Evolutionary conservation across 2,797 vertebrate species (phyloP).

Genomic region (Amniataba percoides): DNA sequence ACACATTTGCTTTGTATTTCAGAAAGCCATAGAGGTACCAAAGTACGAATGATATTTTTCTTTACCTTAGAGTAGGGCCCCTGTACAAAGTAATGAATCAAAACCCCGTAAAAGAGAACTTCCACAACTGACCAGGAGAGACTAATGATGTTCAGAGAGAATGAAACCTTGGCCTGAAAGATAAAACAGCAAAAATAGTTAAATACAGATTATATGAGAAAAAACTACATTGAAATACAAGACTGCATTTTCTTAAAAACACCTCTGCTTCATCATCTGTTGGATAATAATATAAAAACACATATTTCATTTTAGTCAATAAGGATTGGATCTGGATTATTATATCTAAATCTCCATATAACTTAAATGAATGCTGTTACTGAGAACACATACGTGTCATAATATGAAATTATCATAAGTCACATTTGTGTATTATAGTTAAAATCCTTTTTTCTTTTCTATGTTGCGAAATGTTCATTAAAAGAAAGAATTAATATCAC

Average conservation of each 20-base stretch:
- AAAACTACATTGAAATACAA: background rate
- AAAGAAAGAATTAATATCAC: background rate
- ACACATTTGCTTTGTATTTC: background rate
- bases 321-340: background rate
- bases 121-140: conserved; percentile 72
- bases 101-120: background rate
- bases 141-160: conserved; percentile 81
- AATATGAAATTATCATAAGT: too few relatives aligned
- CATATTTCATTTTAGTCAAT: too few relatives aligned
- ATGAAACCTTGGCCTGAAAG: conserved; percentile 81
- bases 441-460: too few relatives aligned
- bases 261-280: background rate
- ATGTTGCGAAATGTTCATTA: background rate
- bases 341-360: background rate
- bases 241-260: background rate
- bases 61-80: conserved; percentile 16
- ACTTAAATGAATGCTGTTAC: background rate
- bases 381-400: too few relatives aligned
- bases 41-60: background rate
- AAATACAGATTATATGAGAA: background rate
- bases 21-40: background rate
- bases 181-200: background rate
- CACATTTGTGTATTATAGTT: too few relatives aligned
- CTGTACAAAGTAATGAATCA: too few relatives aligned
- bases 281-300: too few relatives aligned